phyloP scores from a whole-genome alignment of 2,797 vertebrate species.

The Columba guinea region DNA sequence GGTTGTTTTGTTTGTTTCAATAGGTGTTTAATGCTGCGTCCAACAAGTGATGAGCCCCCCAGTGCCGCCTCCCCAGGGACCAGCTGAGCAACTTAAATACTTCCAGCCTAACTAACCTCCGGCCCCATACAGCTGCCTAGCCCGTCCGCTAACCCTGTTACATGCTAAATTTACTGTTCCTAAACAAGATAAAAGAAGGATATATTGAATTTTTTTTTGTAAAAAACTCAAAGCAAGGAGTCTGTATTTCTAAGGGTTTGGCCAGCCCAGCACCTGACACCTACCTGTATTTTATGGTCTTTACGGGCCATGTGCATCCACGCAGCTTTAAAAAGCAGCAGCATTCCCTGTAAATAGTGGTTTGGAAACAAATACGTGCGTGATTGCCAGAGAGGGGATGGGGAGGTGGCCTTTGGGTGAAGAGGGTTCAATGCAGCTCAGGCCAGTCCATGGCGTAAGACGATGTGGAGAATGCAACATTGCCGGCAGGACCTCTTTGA shows the following conservation, averaged over 20 bases:
- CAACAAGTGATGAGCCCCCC: background rate
- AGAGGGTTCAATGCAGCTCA: background rate
- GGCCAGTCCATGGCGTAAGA: background rate
- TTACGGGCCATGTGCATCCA: background rate
- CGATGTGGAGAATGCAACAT: too few relatives aligned
- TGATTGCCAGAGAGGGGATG: background rate
- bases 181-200: constrained; percentile 66
- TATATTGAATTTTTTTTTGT: constrained; percentile 48
- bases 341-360: background rate
- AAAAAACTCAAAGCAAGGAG: background rate
- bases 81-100: constrained; percentile 61
- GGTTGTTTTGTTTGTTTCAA: background rate
- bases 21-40: background rate
- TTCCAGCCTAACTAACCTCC: constrained; percentile 47
- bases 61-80: constrained; percentile 1
- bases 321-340: background rate
- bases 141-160: constrained; percentile 59
- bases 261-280: background rate
- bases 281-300: background rate
- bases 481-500: too few relatives aligned
- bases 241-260: background rate
- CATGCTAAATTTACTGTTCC: constrained; percentile 68
- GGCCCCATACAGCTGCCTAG: constrained; percentile 47
- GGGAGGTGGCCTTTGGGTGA: background rate
- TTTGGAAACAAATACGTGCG: background rate